Conservation (phyloP, 2,797 vertebrate genomes). For the Hippopotamyrus pictus region DNA sequence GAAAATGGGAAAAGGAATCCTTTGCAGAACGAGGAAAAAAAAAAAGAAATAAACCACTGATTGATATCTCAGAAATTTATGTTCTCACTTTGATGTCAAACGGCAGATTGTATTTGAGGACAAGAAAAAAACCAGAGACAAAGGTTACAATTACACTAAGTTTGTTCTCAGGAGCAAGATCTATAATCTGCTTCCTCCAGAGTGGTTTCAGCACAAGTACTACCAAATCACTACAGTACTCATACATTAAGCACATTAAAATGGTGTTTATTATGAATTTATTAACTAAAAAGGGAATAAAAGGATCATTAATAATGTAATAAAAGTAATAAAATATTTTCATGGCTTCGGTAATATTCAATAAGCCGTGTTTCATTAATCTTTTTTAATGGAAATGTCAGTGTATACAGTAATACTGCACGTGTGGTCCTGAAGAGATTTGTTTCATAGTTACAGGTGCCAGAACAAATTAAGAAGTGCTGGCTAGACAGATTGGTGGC, state of each 20-base stretch:
- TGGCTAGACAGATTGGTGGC: neutral
- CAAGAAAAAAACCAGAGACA: neutral
- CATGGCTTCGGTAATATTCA: neutral
- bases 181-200: neutral
- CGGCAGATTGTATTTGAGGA: neutral
- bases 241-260: neutral
- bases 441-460: neutral
- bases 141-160: neutral
- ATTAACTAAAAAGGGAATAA: neutral
- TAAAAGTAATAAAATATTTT: neutral
- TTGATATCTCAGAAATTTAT: conserved; percentile 12
- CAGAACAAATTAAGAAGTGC: conserved; percentile 3
- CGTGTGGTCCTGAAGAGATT: neutral
- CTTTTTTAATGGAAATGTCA: neutral
- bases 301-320: neutral
- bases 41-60: conserved; percentile 2
- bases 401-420: neutral
- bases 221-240: neutral
- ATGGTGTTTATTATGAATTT: neutral
- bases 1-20: neutral
- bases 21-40: neutral
- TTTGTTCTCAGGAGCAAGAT: neutral
- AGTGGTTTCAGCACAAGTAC: neutral
- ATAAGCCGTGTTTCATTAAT: neutral
- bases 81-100: neutral